Conservation (phyloP, 2,113 vertebrate genomes). For the Orientallactaga bullata region DNA sequence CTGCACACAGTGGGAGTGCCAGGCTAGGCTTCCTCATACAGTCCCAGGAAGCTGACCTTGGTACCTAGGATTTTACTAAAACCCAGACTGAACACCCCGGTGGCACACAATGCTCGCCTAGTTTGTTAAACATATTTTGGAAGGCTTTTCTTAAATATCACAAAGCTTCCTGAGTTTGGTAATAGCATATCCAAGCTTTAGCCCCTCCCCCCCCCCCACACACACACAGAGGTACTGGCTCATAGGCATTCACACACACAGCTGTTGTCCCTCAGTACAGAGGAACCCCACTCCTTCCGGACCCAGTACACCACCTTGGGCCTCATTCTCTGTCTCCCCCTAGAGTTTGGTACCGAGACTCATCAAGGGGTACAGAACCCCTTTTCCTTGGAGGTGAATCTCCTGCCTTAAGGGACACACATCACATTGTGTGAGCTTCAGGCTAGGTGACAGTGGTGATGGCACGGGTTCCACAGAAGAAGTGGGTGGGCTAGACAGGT, state of each 20-base stretch:
- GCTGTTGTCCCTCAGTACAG: neutral
- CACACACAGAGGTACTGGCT: neutral
- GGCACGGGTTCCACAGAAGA: neutral
- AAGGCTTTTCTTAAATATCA: neutral
- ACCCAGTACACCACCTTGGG: neutral
- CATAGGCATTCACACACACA: too few species aligned
- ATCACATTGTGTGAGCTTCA: neutral
- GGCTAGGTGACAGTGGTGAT: neutral
- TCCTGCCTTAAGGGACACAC: neutral
- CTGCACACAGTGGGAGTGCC: neutral
- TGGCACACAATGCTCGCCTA: neutral
- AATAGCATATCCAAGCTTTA: neutral
- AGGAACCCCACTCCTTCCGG: neutral
- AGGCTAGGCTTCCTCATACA: rapidly evolving
- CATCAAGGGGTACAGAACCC: neutral
- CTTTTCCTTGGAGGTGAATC: neutral
- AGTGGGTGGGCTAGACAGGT: neutral
- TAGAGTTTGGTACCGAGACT: neutral
- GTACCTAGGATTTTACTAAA: neutral
- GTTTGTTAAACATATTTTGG: neutral
- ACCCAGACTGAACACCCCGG: neutral
- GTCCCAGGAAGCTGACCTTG: neutral
- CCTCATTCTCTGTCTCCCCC: neutral
- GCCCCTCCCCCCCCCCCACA: too few species aligned
- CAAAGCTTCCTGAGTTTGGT: neutral